These are phyloP conservation scores for Pithys albifrons DNA, from an alignment of 2,113 vertebrate genomes.

Conservation along the genomic window DNA sequence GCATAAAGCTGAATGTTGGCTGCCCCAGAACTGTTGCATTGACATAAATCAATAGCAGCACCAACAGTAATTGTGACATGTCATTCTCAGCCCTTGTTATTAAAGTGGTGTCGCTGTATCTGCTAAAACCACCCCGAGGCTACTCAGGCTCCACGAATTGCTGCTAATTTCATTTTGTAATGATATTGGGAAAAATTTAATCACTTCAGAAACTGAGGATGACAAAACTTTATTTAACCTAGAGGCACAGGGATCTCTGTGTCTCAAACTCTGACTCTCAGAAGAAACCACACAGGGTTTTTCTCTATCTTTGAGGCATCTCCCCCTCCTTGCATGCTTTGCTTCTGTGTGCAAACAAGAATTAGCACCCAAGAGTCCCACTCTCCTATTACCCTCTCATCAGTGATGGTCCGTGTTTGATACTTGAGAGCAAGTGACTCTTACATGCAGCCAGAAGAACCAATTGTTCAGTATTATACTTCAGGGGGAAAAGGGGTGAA, in stretches of 20 bases:
- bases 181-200: slow-evolving; percentile 65
- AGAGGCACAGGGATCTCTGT: not conserved
- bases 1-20: not conserved
- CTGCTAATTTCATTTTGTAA: slow-evolving; percentile 68
- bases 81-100: slow-evolving; percentile 31
- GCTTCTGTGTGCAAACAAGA: not conserved
- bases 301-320: not conserved
- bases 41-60: slow-evolving; percentile 39
- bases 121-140: slow-evolving; percentile 21
- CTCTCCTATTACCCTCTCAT: not conserved
- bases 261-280: not conserved
- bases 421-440: not conserved
- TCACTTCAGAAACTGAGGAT: slow-evolving; percentile 55
- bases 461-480: not conserved
- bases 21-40: not conserved
- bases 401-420: not conserved
- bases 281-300: not conserved
- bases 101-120: not conserved
- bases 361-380: not conserved
- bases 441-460: not conserved
- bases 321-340: not conserved
- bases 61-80: slow-evolving; percentile 31
- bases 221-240: slow-evolving; percentile 60
- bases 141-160: slow-evolving; percentile 17
- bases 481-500: not conserved